phyloP scores from a whole-genome alignment of 2,888 invertebrate species.

The Hirudinaria manillensis region DNA sequence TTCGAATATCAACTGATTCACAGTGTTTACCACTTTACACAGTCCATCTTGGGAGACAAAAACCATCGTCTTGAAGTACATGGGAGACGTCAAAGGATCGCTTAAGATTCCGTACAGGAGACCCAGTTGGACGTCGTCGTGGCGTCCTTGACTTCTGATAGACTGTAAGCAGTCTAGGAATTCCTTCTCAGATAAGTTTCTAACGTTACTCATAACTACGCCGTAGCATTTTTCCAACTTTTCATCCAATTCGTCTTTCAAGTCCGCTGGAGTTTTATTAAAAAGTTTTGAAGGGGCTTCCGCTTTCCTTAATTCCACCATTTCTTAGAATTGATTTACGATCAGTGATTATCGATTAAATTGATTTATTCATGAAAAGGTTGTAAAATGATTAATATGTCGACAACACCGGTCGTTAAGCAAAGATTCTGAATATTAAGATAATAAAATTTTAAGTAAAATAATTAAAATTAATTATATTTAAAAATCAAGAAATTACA shows the following conservation, averaged over 20 bases:
- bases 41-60: conserved; percentile 83
- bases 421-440: no score
- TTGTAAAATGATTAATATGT: no score
- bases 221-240: conserved; percentile 33
- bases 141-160: conserved; percentile 70
- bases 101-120: conserved; percentile 79
- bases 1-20: conserved; percentile 78
- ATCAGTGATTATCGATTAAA: no score
- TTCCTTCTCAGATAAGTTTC: conserved; percentile 84
- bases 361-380: no score
- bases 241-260: conserved; percentile 1
- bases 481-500: no score
- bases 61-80: conserved; percentile 83
- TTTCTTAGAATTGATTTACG: no score
- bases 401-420: no score
- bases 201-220: conserved; percentile 57
- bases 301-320: no score
- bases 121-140: conserved; percentile 87
- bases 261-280: no score
- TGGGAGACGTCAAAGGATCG: conserved; percentile 63
- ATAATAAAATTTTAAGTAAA: no score
- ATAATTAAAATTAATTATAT: no score
- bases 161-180: conserved; percentile 84
- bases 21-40: conserved; percentile 70
- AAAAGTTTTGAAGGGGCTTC: no score